These are phyloP conservation scores for Caenorhabditis drosophilae DNA, from an alignment of 2,888 invertebrate species.

Conservation along the genomic window DNA sequence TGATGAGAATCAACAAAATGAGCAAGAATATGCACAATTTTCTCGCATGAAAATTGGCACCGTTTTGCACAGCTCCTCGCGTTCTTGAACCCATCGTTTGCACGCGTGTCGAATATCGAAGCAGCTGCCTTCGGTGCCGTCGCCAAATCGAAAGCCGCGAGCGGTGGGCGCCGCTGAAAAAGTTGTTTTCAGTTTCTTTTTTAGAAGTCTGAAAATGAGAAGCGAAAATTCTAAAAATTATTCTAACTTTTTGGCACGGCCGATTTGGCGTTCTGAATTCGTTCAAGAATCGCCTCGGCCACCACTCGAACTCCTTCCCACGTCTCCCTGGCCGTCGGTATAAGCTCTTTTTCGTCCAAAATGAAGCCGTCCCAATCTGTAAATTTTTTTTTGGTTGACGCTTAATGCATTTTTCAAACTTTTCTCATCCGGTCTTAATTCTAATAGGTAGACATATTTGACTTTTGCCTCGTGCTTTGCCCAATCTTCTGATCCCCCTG, in stretches of 20 bases:
- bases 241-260: constrained; percentile 17
- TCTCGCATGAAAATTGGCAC: constrained; percentile 67
- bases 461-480: constrained; percentile 65
- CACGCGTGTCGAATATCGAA: constrained; percentile 64
- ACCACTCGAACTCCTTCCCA: constrained; percentile 69
- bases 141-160: constrained; percentile 53
- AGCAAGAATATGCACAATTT: constrained; percentile 62
- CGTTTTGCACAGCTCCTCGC: constrained; percentile 61
- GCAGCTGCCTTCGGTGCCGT: constrained; percentile 53
- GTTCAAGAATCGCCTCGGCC: constrained; percentile 60
- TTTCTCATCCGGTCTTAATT: constrained; percentile 67
- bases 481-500: constrained; percentile 69
- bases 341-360: constrained; percentile 64
- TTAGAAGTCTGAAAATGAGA: not conserved
- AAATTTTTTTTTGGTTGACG: constrained; percentile 7
- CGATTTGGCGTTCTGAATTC: constrained; percentile 22
- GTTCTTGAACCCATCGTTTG: constrained; percentile 63
- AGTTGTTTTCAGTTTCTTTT: not conserved
- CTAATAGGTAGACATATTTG: constrained; percentile 68
- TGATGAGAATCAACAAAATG: constrained; percentile 40
- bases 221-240: not conserved
- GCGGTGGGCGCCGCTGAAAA: constrained; percentile 40
- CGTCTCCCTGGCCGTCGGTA: constrained; percentile 67
- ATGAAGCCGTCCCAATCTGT: constrained; percentile 69
- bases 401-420: constrained; percentile 44